These are phyloP conservation scores for Hemibagrus guttatus DNA, from an alignment of 2,797 vertebrate species.

Conservation along the genomic window DNA sequence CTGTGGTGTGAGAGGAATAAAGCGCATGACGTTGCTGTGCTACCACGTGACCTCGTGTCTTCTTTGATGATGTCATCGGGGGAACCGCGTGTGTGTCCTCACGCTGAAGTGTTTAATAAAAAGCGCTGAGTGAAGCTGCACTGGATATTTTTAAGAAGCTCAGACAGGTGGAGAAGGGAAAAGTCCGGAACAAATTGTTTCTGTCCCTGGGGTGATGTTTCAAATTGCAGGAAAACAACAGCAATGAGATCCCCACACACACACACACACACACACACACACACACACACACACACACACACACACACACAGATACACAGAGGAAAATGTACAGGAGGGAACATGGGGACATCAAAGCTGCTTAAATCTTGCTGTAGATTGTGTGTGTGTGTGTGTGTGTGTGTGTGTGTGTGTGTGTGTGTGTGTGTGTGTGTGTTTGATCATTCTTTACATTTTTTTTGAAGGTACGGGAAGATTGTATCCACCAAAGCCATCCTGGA, in stretches of 20 bases:
- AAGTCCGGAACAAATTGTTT: constrained; percentile 60
- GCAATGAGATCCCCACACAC: constrained; percentile 35
- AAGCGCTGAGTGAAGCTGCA: not conserved
- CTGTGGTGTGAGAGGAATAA: not conserved
- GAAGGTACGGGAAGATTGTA: constrained; percentile 93
- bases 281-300: constrained; percentile 30
- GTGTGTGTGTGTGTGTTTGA: constrained; percentile 38
- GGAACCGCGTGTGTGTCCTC: not conserved
- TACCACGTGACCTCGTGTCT: not conserved
- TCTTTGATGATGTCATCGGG: not conserved
- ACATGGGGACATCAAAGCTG: constrained; percentile 23
- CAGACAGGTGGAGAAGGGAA: constrained; percentile 48
- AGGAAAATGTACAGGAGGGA: constrained; percentile 50
- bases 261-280: not conserved
- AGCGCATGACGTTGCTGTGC: not conserved
- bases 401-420: constrained; percentile 51
- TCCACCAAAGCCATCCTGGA: constrained; percentile 96
- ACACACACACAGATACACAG: constrained; percentile 22
- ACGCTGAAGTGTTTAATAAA: not conserved
- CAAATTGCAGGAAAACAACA: constrained; percentile 57
- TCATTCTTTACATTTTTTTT: constrained; percentile 24
- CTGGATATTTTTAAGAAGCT: not conserved
- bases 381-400: constrained; percentile 25
- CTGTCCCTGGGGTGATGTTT: constrained; percentile 61
- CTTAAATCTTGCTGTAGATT: not conserved